Evolutionary conservation across 2,797 vertebrate species (phyloP).

Genomic region (Gorsachius magnificus): DNA sequence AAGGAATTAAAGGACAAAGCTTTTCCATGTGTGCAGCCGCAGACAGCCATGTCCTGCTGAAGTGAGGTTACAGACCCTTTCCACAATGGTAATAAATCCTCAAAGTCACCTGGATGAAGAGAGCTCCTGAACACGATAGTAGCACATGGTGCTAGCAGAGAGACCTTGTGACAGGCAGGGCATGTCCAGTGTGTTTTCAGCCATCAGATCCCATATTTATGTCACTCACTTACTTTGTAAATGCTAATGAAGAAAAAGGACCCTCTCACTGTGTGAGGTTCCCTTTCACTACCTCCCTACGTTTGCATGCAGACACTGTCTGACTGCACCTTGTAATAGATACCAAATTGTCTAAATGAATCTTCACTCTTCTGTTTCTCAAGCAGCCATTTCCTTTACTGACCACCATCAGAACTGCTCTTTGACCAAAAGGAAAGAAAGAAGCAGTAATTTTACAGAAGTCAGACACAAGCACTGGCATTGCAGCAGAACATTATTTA

Average conservation of each 20-base stretch:
- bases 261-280: not conserved
- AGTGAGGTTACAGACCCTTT: not conserved
- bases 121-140: not conserved
- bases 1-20: conserved; percentile 35
- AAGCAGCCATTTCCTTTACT: not conserved
- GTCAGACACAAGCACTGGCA: accelerated
- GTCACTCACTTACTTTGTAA: not conserved
- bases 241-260: conserved; percentile 14
- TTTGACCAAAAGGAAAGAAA: not conserved
- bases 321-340: not conserved
- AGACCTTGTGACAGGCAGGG: not conserved
- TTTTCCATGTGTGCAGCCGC: conserved; percentile 4
- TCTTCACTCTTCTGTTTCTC: not conserved
- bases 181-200: not conserved
- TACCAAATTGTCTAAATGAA: not conserved
- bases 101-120: not conserved
- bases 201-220: not conserved
- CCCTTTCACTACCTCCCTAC: not conserved
- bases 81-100: not conserved
- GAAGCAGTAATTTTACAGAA: not conserved
- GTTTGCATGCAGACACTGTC: not conserved
- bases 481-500: not conserved
- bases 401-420: not conserved
- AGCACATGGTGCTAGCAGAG: not conserved
- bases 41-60: not conserved